Percentiles rank a stretch among this genome's conserved stretches.
Evolutionary conservation across 1,140 invertebrate genomes (phyloP).

Genomic region (Drosophila oshimai): DNA sequence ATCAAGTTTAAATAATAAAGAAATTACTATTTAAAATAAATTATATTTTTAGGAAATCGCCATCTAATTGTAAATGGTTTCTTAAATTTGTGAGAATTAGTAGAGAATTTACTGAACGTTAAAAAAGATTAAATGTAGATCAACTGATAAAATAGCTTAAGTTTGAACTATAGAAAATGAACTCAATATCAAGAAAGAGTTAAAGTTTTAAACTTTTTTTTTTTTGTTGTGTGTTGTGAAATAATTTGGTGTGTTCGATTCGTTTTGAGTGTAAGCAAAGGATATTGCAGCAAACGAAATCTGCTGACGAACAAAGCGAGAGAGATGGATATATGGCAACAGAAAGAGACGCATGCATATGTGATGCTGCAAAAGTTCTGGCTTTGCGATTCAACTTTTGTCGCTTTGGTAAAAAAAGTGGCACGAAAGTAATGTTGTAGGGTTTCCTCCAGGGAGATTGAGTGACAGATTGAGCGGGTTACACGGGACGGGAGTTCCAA

Average conservation of each 20-base stretch:
- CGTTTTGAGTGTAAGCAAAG: conserved; percentile 60
- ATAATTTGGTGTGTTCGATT: conserved; percentile 17
- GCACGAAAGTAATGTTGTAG: conserved; percentile 60
- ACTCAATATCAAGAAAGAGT: no score
- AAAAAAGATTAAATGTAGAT: no score
- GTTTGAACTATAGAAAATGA: no score
- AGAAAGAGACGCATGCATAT: conserved; percentile 3
- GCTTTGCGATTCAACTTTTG: conserved; percentile 50
- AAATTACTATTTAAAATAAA: no score
- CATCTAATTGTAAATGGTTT: no score
- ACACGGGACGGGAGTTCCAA: background rate
- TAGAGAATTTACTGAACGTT: no score
- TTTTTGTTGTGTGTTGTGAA: no score
- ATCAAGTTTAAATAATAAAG: no score
- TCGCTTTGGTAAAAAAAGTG: conserved; percentile 43
- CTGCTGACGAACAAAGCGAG: conserved; percentile 30
- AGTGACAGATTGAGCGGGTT: conserved; percentile 65
- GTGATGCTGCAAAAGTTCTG: conserved; percentile 30
- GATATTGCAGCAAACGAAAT: conserved; percentile 20
- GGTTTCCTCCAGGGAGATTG: conserved; percentile 62
- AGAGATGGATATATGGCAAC: background rate
- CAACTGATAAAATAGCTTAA: no score
- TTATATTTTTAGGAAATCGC: no score
- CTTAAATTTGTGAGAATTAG: no score
- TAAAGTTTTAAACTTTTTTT: no score